These are phyloP conservation scores for Augochlora pura DNA, from an alignment of 1,140 invertebrate species.

Conservation along the genomic window DNA sequence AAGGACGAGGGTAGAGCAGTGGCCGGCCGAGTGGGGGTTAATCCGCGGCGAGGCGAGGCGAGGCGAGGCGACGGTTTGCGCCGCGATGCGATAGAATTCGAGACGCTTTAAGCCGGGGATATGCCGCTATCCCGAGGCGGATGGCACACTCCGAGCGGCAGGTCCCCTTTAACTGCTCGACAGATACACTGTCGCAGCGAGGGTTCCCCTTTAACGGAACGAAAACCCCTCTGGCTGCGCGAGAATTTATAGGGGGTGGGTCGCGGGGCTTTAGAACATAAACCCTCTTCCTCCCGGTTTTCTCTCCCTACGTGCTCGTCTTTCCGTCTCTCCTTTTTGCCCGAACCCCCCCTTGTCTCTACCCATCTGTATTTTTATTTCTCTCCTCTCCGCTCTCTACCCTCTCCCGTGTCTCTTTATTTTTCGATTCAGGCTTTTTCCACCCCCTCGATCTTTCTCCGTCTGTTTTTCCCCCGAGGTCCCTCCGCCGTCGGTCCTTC, in stretches of 20 bases:
- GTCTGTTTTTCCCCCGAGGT: background rate
- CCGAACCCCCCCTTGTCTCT: background rate
- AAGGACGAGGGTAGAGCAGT: background rate
- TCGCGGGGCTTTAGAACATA: slow-evolving; percentile 41
- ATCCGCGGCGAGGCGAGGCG: background rate
- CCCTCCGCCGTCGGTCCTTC: background rate
- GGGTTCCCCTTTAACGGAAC: slow-evolving; percentile 57
- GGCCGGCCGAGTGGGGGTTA: background rate
- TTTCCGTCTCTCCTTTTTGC: background rate
- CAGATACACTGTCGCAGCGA: slow-evolving; percentile 12
- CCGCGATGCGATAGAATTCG: slow-evolving; percentile 23
- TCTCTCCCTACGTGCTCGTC: background rate
- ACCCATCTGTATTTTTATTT: slow-evolving; percentile 6
- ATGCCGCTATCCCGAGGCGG: slow-evolving; percentile 51
- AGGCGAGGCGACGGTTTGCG: background rate
- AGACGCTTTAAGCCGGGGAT: slow-evolving; percentile 51
- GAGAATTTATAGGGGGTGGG: slow-evolving; percentile 54
- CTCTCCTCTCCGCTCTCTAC: too few species aligned
- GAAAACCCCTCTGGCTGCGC: slow-evolving; percentile 29
- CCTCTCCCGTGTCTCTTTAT: background rate
- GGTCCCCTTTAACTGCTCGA: slow-evolving; percentile 56
- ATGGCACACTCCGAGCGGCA: background rate
- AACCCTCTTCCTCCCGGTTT: slow-evolving; percentile 24
- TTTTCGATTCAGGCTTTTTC: background rate
- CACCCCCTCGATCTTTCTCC: background rate